A percentile compares a stretch with the other conserved stretches of the same genome.
These are phyloP conservation scores for Rhyacophila brunnea DNA, from an alignment of 1,140 invertebrate species.

Conservation along the genomic window DNA sequence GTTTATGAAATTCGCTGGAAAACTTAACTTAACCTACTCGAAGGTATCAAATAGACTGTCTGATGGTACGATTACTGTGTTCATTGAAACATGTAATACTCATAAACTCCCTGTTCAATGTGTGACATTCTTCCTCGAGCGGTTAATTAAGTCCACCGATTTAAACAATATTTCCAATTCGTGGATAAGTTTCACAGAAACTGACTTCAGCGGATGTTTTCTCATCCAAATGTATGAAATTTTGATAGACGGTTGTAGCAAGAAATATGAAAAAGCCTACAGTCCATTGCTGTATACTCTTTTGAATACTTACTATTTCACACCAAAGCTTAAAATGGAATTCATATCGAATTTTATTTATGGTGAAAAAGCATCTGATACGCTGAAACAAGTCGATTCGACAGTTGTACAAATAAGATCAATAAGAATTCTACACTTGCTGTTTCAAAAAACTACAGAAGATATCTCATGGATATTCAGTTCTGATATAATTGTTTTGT, in stretches of 20 bases:
- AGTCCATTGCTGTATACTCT: conserved; percentile 42
- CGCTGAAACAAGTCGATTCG: no score
- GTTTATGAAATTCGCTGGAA: conserved; percentile 43
- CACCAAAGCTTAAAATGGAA: conserved; percentile 49
- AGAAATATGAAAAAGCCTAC: conserved; percentile 16
- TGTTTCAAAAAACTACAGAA: conserved; percentile 30
- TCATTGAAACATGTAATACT: conserved; percentile 41
- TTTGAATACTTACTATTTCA: conserved; percentile 45
- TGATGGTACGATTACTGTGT: conserved; percentile 39
- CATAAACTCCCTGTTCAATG: conserved; percentile 47
- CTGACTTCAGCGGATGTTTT: conserved; percentile 7
- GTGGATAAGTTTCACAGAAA: conserved; percentile 44
- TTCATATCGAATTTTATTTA: conserved; percentile 52
- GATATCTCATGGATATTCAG: conserved; percentile 44
- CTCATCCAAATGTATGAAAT: conserved; percentile 25
- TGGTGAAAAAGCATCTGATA: neutral
- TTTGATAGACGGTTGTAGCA: conserved; percentile 20
- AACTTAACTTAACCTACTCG: conserved; percentile 40
- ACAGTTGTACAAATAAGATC: conserved; percentile 14
- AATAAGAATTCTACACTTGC: conserved; percentile 15
- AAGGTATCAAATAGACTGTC: conserved; percentile 38
- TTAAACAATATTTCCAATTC: conserved; percentile 39
- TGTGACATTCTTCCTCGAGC: conserved; percentile 45
- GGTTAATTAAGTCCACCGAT: conserved; percentile 43
- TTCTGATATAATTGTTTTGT: conserved; percentile 48